These are phyloP conservation scores for Peucedramus taeniatus DNA, from an alignment of 2,113 vertebrate species.

Conservation along the genomic window DNA sequence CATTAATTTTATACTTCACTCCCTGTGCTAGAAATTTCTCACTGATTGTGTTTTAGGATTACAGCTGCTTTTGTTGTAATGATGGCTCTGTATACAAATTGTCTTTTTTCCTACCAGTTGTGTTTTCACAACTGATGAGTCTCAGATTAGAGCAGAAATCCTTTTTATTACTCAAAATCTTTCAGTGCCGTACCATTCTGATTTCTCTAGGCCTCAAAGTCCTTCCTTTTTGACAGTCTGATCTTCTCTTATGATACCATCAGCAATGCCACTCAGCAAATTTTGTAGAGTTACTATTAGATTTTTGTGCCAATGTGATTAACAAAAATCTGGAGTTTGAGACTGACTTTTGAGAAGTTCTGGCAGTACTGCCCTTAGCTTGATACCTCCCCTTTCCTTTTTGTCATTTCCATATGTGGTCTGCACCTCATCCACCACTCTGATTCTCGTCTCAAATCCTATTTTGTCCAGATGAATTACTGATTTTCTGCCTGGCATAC, in stretches of 20 bases:
- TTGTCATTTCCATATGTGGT: not conserved
- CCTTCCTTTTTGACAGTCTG: not conserved
- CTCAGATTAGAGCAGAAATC: not conserved
- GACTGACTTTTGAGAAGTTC: not conserved
- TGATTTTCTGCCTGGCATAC: not conserved
- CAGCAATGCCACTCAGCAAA: not conserved
- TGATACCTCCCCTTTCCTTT: not conserved
- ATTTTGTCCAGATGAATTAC: conserved; percentile 2
- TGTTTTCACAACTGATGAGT: not conserved
- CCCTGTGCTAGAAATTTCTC: not conserved
- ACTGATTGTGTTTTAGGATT: not conserved
- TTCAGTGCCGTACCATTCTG: not conserved
- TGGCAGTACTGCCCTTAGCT: not conserved
- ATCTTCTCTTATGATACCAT: not conserved
- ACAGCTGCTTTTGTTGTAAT: not conserved
- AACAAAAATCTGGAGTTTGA: not conserved
- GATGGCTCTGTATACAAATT: not conserved
- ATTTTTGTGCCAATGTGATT: not conserved
- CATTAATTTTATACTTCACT: not conserved
- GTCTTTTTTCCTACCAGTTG: not conserved
- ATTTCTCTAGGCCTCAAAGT: not conserved
- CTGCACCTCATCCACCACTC: not conserved
- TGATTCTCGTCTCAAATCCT: not conserved
- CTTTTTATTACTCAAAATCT: not conserved
- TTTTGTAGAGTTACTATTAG: not conserved